Conservation (phyloP, 2,113 vertebrate species). For the Brachyistius frenatus region DNA sequence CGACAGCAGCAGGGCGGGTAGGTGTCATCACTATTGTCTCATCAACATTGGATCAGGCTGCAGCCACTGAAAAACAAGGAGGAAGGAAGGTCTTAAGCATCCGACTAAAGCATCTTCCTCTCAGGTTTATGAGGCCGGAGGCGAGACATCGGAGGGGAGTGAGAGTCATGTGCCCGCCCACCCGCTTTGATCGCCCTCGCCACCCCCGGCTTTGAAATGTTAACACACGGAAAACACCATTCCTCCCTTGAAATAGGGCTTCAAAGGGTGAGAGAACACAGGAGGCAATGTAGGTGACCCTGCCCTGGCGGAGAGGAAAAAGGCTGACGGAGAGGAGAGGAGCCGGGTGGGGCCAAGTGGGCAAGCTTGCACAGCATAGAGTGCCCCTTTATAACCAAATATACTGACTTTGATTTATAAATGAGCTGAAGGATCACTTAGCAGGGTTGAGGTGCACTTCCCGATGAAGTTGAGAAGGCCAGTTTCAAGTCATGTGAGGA, state of each 20-base stretch:
- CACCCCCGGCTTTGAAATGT: constrained; percentile 56
- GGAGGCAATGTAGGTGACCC: constrained; percentile 49
- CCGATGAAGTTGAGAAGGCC: constrained; percentile 13
- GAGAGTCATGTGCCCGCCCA: constrained; percentile 23
- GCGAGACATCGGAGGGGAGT: constrained; percentile 19
- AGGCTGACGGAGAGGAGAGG: constrained; percentile 61
- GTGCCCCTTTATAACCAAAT: constrained; percentile 61
- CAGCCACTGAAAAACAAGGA: constrained; percentile 47
- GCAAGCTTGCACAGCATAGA: constrained; percentile 48
- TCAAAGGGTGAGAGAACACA: constrained; percentile 66
- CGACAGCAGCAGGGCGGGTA: constrained; percentile 42
- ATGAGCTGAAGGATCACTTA: constrained; percentile 29
- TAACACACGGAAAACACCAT: constrained; percentile 63
- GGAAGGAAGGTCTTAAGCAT: constrained; percentile 20
- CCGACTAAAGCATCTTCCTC: constrained; percentile 47
- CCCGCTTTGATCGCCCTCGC: constrained; percentile 59
- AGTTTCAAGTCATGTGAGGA: constrained; percentile 9
- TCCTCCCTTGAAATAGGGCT: constrained; percentile 53
- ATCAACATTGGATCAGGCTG: constrained; percentile 63
- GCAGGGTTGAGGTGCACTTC: constrained; percentile 33
- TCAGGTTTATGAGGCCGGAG: constrained; percentile 40
- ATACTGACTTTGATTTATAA: constrained; percentile 47
- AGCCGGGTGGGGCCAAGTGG: constrained; percentile 25
- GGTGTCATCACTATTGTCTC: constrained; percentile 66
- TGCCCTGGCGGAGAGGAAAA: constrained; percentile 49